phyloP scores from a whole-genome alignment of 2,888 invertebrate species.

The Myopa tessellatipennis region DNA sequence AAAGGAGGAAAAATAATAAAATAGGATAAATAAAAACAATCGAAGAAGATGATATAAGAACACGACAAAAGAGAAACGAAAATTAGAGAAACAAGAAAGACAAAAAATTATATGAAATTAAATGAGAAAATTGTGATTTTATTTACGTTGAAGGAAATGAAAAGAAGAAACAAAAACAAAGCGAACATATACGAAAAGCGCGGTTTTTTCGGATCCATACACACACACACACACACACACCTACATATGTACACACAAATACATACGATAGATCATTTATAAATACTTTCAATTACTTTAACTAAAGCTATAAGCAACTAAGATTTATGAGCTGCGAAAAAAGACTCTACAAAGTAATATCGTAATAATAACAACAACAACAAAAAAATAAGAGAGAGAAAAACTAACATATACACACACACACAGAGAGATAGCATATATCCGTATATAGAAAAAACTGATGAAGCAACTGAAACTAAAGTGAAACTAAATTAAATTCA shows the following conservation, averaged over 20 bases:
- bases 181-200: too few relatives aligned
- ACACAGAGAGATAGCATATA: too few relatives aligned
- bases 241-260: constrained; percentile 1
- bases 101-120: not conserved
- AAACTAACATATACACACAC: too few relatives aligned
- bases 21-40: too few relatives aligned
- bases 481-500: too few relatives aligned
- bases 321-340: constrained; percentile 6
- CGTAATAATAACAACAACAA: too few relatives aligned
- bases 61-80: too few relatives aligned
- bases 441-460: too few relatives aligned
- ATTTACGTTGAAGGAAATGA: not conserved
- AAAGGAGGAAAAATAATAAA: too few relatives aligned
- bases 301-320: not conserved
- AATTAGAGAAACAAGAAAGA: not conserved
- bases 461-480: too few relatives aligned
- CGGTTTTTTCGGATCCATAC: not conserved
- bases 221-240: not conserved
- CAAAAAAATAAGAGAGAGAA: too few relatives aligned
- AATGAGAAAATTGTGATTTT: not conserved
- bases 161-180: not conserved
- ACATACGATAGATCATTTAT: not conserved
- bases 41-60: too few relatives aligned
- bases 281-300: not conserved
- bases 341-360: not conserved